Percentiles rank a stretch among this genome's conserved stretches.
phyloP scores from a whole-genome alignment of 2,113 vertebrate species.

The Collichthys lucidus region DNA sequence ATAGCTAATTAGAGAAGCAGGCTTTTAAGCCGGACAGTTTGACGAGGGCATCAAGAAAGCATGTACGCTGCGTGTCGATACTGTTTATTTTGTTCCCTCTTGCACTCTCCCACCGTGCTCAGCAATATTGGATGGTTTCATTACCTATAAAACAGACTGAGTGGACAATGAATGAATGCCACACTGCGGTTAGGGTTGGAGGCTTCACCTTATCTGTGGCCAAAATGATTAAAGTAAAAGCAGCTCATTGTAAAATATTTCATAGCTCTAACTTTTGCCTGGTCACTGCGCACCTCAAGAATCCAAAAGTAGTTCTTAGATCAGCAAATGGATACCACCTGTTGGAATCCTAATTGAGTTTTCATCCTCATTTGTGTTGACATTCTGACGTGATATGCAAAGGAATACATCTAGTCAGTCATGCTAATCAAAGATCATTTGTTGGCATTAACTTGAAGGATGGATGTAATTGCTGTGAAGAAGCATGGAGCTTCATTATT shows the following conservation, averaged over 20 bases:
- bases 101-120: conserved; percentile 59
- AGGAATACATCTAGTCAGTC: conserved; percentile 38
- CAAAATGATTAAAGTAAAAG: conserved; percentile 63
- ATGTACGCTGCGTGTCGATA: conserved; percentile 72
- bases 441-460: conserved; percentile 60
- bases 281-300: neutral
- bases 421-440: conserved; percentile 63
- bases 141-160: conserved; percentile 67
- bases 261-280: neutral
- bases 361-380: conserved; percentile 47
- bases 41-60: conserved; percentile 78
- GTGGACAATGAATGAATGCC: conserved; percentile 56
- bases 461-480: conserved; percentile 55
- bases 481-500: conserved; percentile 71
- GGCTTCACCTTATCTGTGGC: conserved; percentile 39
- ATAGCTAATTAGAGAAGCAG: conserved; percentile 85
- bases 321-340: conserved; percentile 16
- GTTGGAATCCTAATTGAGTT: conserved; percentile 29
- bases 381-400: conserved; percentile 33
- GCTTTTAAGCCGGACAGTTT: conserved; percentile 81
- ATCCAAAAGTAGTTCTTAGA: conserved; percentile 18
- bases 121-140: conserved; percentile 76
- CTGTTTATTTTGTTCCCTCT: conserved; percentile 72
- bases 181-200: conserved; percentile 7
- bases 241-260: conserved; percentile 41